Conservation (phyloP, 2,797 vertebrate genomes). For the Odontamblyopus lacepedii region DNA sequence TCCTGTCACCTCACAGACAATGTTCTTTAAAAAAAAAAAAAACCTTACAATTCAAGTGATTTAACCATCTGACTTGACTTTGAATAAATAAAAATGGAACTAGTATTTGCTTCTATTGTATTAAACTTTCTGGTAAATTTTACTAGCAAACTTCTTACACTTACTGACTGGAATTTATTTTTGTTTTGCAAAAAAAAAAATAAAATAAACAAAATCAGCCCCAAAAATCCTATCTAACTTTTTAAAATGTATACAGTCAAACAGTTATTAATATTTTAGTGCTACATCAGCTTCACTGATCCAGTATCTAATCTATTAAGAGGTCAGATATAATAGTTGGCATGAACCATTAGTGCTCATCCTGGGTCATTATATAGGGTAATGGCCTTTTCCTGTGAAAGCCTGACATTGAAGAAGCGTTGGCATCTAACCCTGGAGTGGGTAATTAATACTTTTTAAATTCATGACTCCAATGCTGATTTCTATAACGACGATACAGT, state of each 20-base stretch:
- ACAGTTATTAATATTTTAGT: too few species aligned
- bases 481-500: conserved; percentile 44
- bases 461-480: conserved; percentile 59
- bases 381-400: conserved; percentile 47
- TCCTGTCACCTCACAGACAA: too few species aligned
- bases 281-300: background rate
- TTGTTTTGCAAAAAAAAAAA: background rate
- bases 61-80: too few species aligned
- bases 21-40: too few species aligned
- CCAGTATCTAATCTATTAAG: conserved; percentile 32
- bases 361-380: conserved; percentile 53
- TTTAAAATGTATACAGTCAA: too few species aligned
- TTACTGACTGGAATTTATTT: background rate
- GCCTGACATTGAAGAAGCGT: conserved; percentile 60
- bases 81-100: too few species aligned
- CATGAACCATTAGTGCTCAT: conserved; percentile 18
- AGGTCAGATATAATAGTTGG: conserved; percentile 1
- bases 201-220: too few species aligned
- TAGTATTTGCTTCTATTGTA: too few species aligned
- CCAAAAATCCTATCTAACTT: too few species aligned
- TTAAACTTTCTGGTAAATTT: too few species aligned
- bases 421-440: conserved; percentile 44
- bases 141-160: background rate
- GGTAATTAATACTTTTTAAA: conserved; percentile 70
- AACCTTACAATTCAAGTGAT: too few species aligned